Base-by-base conservation (phyloP, 2,888 invertebrate genomes). In the Drosophila infuscata region DNA sequence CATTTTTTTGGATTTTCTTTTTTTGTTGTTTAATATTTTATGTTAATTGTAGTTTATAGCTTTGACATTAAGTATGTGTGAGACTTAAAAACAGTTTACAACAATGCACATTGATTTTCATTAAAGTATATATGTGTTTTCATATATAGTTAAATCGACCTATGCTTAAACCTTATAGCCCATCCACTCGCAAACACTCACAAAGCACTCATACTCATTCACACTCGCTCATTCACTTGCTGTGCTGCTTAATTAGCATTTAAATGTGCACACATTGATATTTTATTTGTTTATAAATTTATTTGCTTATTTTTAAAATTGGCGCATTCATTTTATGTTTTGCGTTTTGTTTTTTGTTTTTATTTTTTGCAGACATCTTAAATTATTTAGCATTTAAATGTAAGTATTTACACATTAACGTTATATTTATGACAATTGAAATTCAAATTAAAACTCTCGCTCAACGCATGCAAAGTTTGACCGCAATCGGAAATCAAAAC, bases 21-120 rank as follows among this genome's bases (percentile, higher is more conserved):
- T 61, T 58, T 43, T 32, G 15, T 30, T 30, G 29, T 41, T 48
- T 62, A 70, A 51, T 70, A 48, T 51, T 56, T 64, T n/a, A 38
- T 60, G 59, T 82, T 57, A 74, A 86, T 77, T 82, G 85, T 72
- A 71, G 81, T 89, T 89, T 86, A 89, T 86, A 90, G 89, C 84
- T 70, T 71, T 60, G 90, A 83, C 76, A 74, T 89, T 86, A 85
- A 85, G 87, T 89, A 81, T 81, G 89, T 90, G 76, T 90, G 74
- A 81, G 89, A 86, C 84, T 90, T 81, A 86, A 86, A 90, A 89
- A 82, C 86, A 85, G 75, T 80, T 90, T 85, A 90, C 90, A 90
- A 83, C 90, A 86, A 90, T 90, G 84, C 89, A 83, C 78, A 83
- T 78, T 80, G 78, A 82, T 69, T 78, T 78, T 51, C 60, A 77